Base-by-base conservation (phyloP, 1,140 invertebrate species). In the Anadara kagoshimensis region DNA sequence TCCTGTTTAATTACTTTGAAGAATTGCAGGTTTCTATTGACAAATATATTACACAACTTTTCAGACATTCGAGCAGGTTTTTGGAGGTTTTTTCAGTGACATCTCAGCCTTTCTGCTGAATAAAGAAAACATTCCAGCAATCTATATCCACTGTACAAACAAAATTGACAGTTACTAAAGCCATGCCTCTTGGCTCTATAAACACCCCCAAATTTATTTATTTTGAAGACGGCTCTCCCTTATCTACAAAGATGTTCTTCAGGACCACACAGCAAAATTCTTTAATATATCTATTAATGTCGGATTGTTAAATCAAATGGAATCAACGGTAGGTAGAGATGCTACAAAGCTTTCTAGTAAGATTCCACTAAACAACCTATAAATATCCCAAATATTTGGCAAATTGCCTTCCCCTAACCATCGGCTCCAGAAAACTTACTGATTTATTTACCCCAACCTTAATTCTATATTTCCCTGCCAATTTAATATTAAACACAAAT, bases 121-220 rank as follows among this genome's bases (percentile, higher is more conserved):
- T 36, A 36, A 36, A 36, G 29, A 36, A 36, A 36, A 36, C 29
- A 36, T 36, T 36, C 29, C 29, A 36, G 29, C 29, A 36, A 36
- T 36, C 29, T 36, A 36, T 36, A 66, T 14, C n/a, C 16, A 24
- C 43, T 66, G 51, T 36, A 66, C 45, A 49, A 66, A 66, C 63
- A 66, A 64, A 29, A n/a, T 49, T 66, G 63, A 66, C 63, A 66
- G 47, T 53, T 41, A 66, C 29, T 36, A 24, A 66, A 16, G 18
- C 45, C 63, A 66, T 54, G 51, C 43, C 49, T 41, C 16, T n/a
- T 29, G 29, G 24, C 43, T 53, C 49, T 29, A 45, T 66, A 66
- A 66, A 66, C 63, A 66, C 29, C 47, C 20, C 49, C 49, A 18
- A 66, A 36, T 66, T 66, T 66, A 66, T 66, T 66, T 66, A 66